These are phyloP conservation scores for Champsocephalus gunnari DNA, from an alignment of 2,797 vertebrate genomes.

Conservation along the genomic window DNA sequence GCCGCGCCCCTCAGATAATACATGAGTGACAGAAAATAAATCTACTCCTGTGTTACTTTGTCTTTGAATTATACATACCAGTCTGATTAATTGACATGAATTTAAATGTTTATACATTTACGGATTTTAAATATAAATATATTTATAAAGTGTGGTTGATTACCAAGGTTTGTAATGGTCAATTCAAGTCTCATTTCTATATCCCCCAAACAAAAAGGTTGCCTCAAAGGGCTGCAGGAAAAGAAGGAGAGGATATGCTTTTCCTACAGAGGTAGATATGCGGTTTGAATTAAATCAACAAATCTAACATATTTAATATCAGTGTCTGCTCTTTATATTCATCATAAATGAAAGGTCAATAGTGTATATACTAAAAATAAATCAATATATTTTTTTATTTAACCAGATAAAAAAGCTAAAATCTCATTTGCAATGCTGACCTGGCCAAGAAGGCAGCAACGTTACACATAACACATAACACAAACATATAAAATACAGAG, in stretches of 20 bases:
- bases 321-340: neutral
- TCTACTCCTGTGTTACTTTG: constrained; percentile 25
- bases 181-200: neutral
- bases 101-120: neutral
- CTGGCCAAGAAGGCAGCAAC: too few species aligned
- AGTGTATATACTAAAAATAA: neutral
- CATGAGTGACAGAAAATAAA: constrained; percentile 64
- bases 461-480: too few species aligned
- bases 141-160: neutral
- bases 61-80: neutral
- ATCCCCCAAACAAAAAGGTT: neutral
- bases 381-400: too few species aligned
- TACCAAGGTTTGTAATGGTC: neutral
- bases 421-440: too few species aligned
- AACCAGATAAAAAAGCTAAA: too few species aligned
- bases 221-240: neutral
- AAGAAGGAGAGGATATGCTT: neutral
- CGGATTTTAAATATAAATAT: neutral
- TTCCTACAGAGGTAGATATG: neutral
- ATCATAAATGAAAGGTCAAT: neutral
- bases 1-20: constrained; percentile 43
- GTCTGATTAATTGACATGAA: neutral
- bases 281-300: neutral
- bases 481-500: too few species aligned
- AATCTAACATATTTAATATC: neutral